Evolutionary conservation across 2,113 vertebrate genomes (phyloP), one percentile per base, ranked within the genome.

Genomic region (Vimba vimba): DNA sequence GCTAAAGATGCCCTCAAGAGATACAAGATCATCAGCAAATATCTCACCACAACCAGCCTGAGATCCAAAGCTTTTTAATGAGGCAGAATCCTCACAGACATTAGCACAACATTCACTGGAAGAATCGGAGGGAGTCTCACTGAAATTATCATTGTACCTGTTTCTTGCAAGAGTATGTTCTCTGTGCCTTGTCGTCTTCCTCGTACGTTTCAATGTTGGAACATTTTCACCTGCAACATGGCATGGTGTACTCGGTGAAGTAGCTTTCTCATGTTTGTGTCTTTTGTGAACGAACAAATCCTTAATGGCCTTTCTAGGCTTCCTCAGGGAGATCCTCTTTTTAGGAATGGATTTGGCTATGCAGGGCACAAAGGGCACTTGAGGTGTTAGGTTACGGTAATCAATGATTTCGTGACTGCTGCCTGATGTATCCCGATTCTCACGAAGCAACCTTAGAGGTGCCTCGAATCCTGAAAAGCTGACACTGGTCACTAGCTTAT

Each of bases 1-100:
- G 78, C 86, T 93, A 66, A 86, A 91, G 0, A 91, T 93, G 47
- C 94, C 73, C 82, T 96, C 95, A 77, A 95, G 79, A 8, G 94
- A 94, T 75, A 94, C 92, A 27, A 87, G 60, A 55, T 96, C 96
- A 36, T 97, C 96, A 9, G 95, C 96, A 90, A 96, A 97, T 90
- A 97, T 97, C 89, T 97, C 96, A 50, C 96, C 96, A 36, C 96
- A 97, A n/a, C 96, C 96, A 0, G 95, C 96, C 79, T 96, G 95
- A 1, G 96, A 97, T 84, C 96, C 96, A 27, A 97, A 97, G 87
- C 96, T 97, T 90, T 97, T 96, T 55, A 97, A 91, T 0, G 96
- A 97, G 47, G 94, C 94, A 0, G 95, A 94, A 0, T 97, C 96
- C 85, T 97, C 96, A 76, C 95, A 96, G 7, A 96, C 78, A 25